These are phyloP conservation scores for Limosa lapponica DNA, from an alignment of 2,797 vertebrate genomes.

Conservation along the genomic window DNA sequence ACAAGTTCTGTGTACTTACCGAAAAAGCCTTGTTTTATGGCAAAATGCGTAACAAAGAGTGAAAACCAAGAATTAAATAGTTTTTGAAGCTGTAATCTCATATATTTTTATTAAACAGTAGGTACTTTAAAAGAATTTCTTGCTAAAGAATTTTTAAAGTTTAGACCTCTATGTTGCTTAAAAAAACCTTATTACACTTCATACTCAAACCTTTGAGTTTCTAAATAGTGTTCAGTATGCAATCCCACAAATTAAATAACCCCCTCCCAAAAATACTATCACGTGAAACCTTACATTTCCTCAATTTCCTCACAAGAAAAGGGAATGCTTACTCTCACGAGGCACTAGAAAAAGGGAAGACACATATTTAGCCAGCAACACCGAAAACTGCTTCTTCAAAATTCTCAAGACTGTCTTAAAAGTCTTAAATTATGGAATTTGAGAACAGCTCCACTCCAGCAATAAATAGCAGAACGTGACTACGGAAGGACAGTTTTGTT, in stretches of 20 bases:
- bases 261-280: neutral
- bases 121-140: neutral
- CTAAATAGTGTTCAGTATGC: fast-evolving
- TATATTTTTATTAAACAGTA: neutral
- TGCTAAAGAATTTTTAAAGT: neutral
- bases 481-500: neutral
- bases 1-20: fast-evolving
- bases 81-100: fast-evolving
- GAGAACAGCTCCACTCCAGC: no score
- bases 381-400: neutral
- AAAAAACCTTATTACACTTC: neutral
- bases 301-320: neutral
- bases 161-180: neutral
- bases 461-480: fast-evolving
- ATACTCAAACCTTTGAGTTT: neutral
- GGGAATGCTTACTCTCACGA: neutral
- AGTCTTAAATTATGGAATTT: fast-evolving
- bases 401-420: neutral
- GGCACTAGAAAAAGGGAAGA: neutral
- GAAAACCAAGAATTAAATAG: neutral
- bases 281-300: neutral
- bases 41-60: neutral
- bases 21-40: neutral
- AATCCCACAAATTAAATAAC: neutral
- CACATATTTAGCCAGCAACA: neutral